Evolutionary conservation across 2,888 invertebrate species (phyloP).

Genomic region (Steromphala cineraria): DNA sequence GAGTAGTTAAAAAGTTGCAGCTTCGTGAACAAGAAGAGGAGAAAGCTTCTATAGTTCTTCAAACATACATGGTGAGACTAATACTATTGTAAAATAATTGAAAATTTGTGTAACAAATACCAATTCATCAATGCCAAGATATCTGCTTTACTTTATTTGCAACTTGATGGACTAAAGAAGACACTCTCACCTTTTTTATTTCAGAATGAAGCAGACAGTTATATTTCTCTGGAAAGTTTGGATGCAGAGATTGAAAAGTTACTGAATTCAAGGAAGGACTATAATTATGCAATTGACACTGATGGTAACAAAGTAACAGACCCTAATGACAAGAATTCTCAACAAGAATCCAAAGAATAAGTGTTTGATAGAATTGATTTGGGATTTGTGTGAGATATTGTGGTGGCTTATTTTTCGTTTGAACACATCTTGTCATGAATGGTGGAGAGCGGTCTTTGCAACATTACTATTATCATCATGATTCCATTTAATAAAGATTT

Average conservation of each 20-base stretch:
- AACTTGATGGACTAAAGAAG: no score
- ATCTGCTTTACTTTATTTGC: neutral
- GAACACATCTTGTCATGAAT: no score
- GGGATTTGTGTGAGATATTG: no score
- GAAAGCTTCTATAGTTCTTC: neutral
- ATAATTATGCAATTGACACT: conserved; percentile 15
- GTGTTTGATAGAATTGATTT: no score
- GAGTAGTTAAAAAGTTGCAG: neutral
- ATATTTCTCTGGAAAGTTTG: conserved; percentile 15
- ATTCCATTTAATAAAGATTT: no score
- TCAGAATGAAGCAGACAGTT: neutral
- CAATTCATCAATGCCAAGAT: neutral
- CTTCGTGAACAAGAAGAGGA: neutral
- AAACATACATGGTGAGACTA: neutral
- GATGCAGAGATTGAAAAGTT: conserved; percentile 25
- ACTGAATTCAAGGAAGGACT: conserved; percentile 15
- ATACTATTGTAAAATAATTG: neutral
- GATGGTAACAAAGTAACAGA: neutral
- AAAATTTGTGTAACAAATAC: no score
- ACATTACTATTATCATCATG: no score
- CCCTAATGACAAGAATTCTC: neutral
- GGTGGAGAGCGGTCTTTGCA: no score
- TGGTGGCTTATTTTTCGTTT: no score
- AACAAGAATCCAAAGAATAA: no score
- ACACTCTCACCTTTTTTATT: neutral